These are phyloP conservation scores for Lordiphosa clarofinis DNA, from an alignment of 1,140 invertebrate species.

Conservation along the genomic window DNA sequence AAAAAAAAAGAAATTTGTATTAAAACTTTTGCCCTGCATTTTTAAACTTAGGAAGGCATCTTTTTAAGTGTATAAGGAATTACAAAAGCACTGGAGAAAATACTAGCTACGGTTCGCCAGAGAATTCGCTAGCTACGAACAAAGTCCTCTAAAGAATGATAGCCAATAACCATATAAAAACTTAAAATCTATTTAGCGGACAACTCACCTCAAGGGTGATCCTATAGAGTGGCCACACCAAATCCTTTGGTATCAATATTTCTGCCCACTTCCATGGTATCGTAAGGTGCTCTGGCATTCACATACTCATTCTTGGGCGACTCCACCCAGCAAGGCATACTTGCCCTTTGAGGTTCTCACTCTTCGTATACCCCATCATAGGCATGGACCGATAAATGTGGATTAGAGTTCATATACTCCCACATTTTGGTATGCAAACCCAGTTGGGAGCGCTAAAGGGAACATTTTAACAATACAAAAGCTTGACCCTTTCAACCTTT, in stretches of 20 bases:
- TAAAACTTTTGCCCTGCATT: too few relatives aligned
- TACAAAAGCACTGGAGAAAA: too few relatives aligned
- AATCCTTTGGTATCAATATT: constrained; percentile 97
- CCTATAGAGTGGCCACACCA: constrained; percentile 95
- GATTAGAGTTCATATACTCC: constrained; percentile 94
- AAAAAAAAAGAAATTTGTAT: too few relatives aligned
- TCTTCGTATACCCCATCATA: constrained; percentile 90
- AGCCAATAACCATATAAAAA: too few relatives aligned
- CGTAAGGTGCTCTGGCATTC: constrained; percentile 95
- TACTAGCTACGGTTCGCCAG: too few relatives aligned
- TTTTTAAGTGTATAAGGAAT: too few relatives aligned
- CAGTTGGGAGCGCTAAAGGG: constrained; percentile 88
- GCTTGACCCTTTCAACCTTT: too few relatives aligned
- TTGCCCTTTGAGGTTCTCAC: constrained; percentile 92
- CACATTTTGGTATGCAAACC: constrained; percentile 96
- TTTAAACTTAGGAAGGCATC: too few relatives aligned
- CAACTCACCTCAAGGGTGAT: constrained; percentile 90
- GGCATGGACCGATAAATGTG: constrained; percentile 88
- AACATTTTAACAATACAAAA: too few relatives aligned
- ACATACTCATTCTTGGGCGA: constrained; percentile 97
- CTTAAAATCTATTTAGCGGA: too few relatives aligned
- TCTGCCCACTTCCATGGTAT: constrained; percentile 96
- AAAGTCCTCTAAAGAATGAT: too few relatives aligned
- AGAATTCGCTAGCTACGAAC: too few relatives aligned
- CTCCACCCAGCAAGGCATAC: constrained; percentile 95